These are phyloP conservation scores for Psococerastis gibbosa DNA, from an alignment of 2,888 invertebrate species.

Conservation along the genomic window DNA sequence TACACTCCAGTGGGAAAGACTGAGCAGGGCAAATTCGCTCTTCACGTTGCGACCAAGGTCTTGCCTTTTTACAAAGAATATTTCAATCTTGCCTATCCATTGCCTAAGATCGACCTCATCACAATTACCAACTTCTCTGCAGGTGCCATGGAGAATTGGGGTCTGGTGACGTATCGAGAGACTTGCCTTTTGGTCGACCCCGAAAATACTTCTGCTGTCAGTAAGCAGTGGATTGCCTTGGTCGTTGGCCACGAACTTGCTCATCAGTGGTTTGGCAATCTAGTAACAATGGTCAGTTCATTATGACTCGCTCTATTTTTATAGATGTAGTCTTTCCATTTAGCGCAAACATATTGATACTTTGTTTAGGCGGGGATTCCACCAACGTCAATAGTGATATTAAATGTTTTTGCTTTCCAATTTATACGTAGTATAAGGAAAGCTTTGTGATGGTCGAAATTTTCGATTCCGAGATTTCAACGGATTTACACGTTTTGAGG, in stretches of 20 bases:
- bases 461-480: too few species aligned
- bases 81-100: constrained; percentile 83
- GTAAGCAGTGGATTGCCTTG: constrained; percentile 70
- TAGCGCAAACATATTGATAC: too few species aligned
- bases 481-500: too few species aligned
- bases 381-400: too few species aligned
- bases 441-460: too few species aligned
- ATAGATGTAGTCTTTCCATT: too few species aligned
- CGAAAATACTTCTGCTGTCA: constrained; percentile 66
- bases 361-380: too few species aligned
- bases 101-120: constrained; percentile 92
- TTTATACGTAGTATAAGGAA: too few species aligned
- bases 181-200: constrained; percentile 80
- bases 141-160: constrained; percentile 98
- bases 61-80: constrained; percentile 89
- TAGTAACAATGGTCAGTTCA: constrained; percentile 68
- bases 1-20: constrained; percentile 80
- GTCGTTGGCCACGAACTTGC: constrained; percentile 86
- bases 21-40: constrained; percentile 78
- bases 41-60: constrained; percentile 81
- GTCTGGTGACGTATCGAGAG: constrained; percentile 81
- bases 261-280: constrained; percentile 97
- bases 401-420: too few species aligned
- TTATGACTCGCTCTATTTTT: too few species aligned
- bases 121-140: constrained; percentile 90